Conservation (phyloP, 2,888 invertebrate species). For the Fissipunctia ypsillon region DNA sequence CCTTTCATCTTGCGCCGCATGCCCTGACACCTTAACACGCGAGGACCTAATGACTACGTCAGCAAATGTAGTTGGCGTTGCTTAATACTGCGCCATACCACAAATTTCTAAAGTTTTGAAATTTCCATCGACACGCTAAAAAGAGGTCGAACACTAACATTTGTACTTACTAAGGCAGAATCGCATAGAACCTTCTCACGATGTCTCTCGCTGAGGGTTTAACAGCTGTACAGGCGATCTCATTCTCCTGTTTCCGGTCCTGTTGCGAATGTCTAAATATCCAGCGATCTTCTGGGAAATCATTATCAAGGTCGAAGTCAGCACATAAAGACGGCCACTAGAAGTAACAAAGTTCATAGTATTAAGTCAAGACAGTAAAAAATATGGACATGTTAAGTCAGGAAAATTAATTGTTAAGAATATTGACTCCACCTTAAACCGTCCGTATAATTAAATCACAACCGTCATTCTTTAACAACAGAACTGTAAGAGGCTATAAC, state of each 20-base stretch:
- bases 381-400: background rate
- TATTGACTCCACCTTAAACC: background rate
- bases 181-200: slow-evolving; percentile 81
- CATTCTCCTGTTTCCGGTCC: slow-evolving; percentile 41
- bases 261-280: slow-evolving; percentile 69
- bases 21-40: too few relatives aligned
- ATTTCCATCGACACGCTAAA: background rate
- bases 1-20: background rate
- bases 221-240: slow-evolving; percentile 67
- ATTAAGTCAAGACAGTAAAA: background rate
- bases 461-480: background rate
- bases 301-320: slow-evolving; percentile 70
- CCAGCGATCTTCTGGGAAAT: slow-evolving; percentile 76
- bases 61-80: background rate
- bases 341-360: slow-evolving; percentile 23
- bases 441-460: background rate
- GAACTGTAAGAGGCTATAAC: background rate
- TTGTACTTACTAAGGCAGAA: slow-evolving; percentile 83
- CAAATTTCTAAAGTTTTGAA: background rate
- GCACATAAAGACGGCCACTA: slow-evolving; percentile 72
- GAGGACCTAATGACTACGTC: background rate
- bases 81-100: background rate
- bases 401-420: background rate
- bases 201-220: slow-evolving; percentile 77
- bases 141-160: background rate